A percentile compares a stretch with the other conserved stretches of the same genome.
Evolutionary conservation across 2,113 vertebrate genomes (phyloP).

Genomic region (Laterallus jamaicensis): DNA sequence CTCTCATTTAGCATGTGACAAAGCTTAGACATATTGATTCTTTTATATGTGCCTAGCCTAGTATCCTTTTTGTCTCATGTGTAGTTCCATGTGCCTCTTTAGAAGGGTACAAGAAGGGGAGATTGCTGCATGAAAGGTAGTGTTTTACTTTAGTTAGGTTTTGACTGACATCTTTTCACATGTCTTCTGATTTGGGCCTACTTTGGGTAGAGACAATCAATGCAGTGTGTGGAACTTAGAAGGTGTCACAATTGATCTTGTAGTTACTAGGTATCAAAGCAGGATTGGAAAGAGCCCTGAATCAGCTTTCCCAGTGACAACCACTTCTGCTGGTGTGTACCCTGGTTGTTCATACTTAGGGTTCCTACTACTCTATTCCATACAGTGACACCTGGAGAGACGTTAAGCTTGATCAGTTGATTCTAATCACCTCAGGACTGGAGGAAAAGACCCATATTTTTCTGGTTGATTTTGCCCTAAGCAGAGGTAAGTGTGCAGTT

Average conservation of each 20-base stretch:
- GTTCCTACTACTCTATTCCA: not conserved
- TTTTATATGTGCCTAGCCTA: not conserved
- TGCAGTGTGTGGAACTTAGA: not conserved
- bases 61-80: not conserved
- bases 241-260: not conserved
- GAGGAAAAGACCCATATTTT: not conserved
- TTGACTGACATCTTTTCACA: accelerated
- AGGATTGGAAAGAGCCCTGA: not conserved
- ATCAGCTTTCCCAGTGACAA: not conserved
- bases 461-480: not conserved
- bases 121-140: not conserved
- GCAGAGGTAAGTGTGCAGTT: not conserved
- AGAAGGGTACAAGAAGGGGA: not conserved
- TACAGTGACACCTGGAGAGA: not conserved
- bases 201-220: not conserved
- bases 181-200: not conserved
- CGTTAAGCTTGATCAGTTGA: not conserved
- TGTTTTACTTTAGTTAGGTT: not conserved
- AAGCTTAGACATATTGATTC: not conserved
- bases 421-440: not conserved
- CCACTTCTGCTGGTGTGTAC: not conserved
- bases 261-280: not conserved
- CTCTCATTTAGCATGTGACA: not conserved
- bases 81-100: not conserved
- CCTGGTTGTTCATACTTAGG: not conserved